Evolutionary conservation across 2,888 invertebrate genomes (phyloP).

Genomic region (Netelia inedita): DNA sequence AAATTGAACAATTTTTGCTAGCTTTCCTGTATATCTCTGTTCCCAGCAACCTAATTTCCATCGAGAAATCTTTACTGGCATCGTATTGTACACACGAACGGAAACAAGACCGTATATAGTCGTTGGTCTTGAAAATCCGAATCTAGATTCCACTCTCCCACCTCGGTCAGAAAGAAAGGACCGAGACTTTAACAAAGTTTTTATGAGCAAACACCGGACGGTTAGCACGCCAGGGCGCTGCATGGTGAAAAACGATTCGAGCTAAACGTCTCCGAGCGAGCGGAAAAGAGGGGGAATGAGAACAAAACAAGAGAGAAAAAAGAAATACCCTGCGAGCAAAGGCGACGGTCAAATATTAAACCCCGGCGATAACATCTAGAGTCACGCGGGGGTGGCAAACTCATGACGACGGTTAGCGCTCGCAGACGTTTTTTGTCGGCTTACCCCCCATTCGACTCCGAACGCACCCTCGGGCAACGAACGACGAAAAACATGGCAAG

Average conservation of each 20-base stretch:
- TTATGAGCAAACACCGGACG: slow-evolving; percentile 39
- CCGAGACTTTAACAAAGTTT: slow-evolving; percentile 36
- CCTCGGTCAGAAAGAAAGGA: slow-evolving; percentile 5
- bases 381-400: slow-evolving; percentile 57
- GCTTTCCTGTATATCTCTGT: slow-evolving; percentile 8
- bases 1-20: slow-evolving; percentile 69
- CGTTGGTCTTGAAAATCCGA: slow-evolving; percentile 46
- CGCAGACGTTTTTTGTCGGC: slow-evolving; percentile 58
- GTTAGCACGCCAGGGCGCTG: slow-evolving; percentile 5
- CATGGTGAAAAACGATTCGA: slow-evolving; percentile 43
- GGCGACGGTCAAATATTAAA: slow-evolving; percentile 72
- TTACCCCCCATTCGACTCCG: slow-evolving; percentile 29
- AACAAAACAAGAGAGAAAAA: slow-evolving; percentile 42
- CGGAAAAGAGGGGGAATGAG: slow-evolving; percentile 20
- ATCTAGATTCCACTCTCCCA: slow-evolving; percentile 27
- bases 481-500: not conserved
- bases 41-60: slow-evolving; percentile 64
- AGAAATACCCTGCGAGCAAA: slow-evolving; percentile 40
- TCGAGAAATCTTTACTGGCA: slow-evolving; percentile 62
- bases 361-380: slow-evolving; percentile 71
- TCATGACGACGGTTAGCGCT: slow-evolving; percentile 68
- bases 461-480: not conserved
- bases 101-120: slow-evolving; percentile 19
- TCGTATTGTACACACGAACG: slow-evolving; percentile 20
- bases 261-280: slow-evolving; percentile 3